Conservation (phyloP, 2,797 vertebrate species). For the Threskiornis aethiopicus region DNA sequence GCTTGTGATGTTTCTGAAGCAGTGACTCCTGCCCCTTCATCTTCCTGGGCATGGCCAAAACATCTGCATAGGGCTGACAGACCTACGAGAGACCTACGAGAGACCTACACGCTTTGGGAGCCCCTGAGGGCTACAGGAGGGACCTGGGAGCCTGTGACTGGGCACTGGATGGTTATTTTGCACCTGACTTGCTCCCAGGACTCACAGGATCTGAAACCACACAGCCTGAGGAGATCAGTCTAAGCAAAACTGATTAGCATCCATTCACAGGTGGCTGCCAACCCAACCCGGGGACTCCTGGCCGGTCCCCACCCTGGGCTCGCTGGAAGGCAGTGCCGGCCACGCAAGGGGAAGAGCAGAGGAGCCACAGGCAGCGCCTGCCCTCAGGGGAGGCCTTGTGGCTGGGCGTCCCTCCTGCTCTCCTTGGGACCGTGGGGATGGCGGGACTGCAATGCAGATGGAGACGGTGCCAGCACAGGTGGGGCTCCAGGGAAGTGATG, state of each 20-base stretch:
- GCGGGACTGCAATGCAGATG: neutral
- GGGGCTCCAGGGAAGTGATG: no score
- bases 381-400: fast-evolving
- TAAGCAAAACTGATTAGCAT: fast-evolving
- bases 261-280: no score
- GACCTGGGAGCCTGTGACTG: neutral
- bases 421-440: fast-evolving
- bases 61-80: neutral
- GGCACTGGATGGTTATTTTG: neutral
- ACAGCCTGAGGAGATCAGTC: neutral
- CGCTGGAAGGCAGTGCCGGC: no score
- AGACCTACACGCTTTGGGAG: neutral
- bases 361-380: neutral
- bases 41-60: neutral
- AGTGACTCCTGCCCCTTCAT: neutral
- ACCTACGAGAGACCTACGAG: no score
- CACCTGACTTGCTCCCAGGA: neutral
- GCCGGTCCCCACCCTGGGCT: neutral
- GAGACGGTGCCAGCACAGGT: neutral
- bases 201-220: neutral
- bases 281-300: fast-evolving
- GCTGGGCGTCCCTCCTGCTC: neutral
- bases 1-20: neutral
- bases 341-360: neutral
- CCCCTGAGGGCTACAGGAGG: neutral